Evolutionary conservation across 2,888 invertebrate genomes (phyloP).

Genomic region (Cantharis flavilabris): DNA sequence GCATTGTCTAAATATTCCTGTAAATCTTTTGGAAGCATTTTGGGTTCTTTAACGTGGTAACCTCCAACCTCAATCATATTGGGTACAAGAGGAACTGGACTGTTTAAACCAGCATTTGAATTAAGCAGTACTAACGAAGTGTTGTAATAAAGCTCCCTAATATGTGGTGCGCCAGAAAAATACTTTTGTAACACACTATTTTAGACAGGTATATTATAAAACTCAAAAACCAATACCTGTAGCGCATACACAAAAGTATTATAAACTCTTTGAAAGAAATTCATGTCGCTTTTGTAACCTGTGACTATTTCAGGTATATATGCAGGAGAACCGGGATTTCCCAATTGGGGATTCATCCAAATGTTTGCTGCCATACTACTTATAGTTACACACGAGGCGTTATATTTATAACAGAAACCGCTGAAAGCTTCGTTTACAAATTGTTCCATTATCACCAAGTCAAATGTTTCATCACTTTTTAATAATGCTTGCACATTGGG

Average conservation of each 20-base stretch:
- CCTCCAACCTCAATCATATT: too few relatives aligned
- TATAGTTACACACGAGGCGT: constrained; percentile 50
- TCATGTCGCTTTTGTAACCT: constrained; percentile 55
- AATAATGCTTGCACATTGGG: constrained; percentile 42
- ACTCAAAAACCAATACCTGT: constrained; percentile 35
- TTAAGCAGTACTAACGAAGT: too few relatives aligned
- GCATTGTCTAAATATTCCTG: too few relatives aligned
- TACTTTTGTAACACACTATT: constrained; percentile 39
- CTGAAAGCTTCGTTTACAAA: constrained; percentile 57
- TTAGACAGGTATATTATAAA: constrained; percentile 38
- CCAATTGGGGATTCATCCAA: constrained; percentile 57
- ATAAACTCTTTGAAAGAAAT: constrained; percentile 59
- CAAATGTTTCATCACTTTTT: constrained; percentile 49
- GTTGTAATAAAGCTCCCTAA: too few relatives aligned
- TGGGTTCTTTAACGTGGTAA: too few relatives aligned
- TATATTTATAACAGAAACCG: constrained; percentile 50
- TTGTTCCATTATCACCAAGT: constrained; percentile 55
- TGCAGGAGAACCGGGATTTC: constrained; percentile 57
- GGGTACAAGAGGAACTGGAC: too few relatives aligned
- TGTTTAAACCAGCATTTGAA: too few relatives aligned
- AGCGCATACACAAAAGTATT: constrained; percentile 53
- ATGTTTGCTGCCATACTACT: constrained; percentile 56
- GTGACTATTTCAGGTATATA: constrained; percentile 58
- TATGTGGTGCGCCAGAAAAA: constrained; percentile 40
- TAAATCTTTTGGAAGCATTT: too few relatives aligned